phyloP scores from a whole-genome alignment of 2,113 vertebrate species.

The Prietella phreatophila region DNA sequence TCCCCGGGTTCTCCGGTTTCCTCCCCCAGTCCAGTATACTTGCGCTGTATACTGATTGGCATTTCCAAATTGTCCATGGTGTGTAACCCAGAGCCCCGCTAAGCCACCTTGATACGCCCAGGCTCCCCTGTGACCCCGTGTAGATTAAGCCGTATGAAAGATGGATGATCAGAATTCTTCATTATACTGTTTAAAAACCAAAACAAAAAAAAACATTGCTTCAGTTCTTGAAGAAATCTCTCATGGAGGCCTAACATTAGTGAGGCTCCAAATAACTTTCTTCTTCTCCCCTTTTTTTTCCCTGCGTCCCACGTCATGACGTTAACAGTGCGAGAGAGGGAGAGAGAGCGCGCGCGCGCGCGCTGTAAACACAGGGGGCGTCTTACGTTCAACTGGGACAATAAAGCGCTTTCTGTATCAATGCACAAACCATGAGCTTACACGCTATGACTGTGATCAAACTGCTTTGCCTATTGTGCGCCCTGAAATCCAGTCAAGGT shows the following conservation, averaged over 20 bases:
- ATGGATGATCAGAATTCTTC: not conserved
- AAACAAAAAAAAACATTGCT: not conserved
- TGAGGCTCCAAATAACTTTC: not conserved
- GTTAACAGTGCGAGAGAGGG: constrained; percentile 57
- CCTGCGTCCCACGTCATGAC: constrained; percentile 72
- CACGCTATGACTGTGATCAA: constrained; percentile 65
- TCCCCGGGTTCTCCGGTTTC: no score
- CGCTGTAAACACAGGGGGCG: constrained; percentile 77
- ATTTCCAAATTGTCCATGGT: no score
- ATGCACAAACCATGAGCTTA: constrained; percentile 73
- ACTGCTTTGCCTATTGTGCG: constrained; percentile 63
- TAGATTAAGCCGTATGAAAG: no score
- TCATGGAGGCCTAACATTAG: not conserved
- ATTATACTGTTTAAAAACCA: not conserved
- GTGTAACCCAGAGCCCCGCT: no score
- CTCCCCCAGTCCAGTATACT: no score
- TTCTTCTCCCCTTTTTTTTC: not conserved
- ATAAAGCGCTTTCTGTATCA: constrained; percentile 72
- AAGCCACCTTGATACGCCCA: no score
- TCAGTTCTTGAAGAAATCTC: not conserved
- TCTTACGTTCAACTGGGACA: constrained; percentile 76
- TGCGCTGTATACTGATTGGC: no score
- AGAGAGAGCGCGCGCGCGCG: constrained; percentile 64
- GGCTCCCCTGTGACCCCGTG: no score
- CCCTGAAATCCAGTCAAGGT: constrained; percentile 66